Conservation (phyloP, 2,888 invertebrate species). For the Pinctada fucata region DNA sequence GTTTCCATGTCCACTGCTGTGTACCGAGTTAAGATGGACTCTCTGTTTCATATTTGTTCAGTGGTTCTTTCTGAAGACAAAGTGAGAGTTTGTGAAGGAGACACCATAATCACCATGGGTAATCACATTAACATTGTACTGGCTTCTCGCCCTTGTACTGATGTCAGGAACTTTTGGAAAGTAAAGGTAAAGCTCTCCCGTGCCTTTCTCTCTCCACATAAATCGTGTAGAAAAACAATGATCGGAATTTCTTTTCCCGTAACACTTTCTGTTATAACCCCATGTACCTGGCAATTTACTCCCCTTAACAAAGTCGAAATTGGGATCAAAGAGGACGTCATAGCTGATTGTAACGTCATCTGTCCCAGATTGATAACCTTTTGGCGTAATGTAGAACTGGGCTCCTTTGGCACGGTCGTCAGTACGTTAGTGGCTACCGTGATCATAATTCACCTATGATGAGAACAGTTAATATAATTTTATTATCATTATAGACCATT, state of each 20-base stretch:
- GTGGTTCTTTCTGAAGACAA: background rate
- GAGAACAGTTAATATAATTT: too few relatives aligned
- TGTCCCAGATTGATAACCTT: constrained; percentile 19
- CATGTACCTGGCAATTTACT: constrained; percentile 64
- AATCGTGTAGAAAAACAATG: constrained; percentile 62
- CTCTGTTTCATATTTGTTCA: constrained; percentile 59
- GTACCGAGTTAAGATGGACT: constrained; percentile 54
- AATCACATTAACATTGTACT: constrained; percentile 15
- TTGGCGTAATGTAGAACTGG: constrained; percentile 52
- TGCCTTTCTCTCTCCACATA: constrained; percentile 64
- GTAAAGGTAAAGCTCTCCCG: constrained; percentile 65
- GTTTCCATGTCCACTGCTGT: constrained; percentile 34
- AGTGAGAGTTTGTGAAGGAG: background rate
- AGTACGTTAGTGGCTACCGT: constrained; percentile 23
- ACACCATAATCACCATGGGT: constrained; percentile 20
- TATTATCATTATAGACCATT: too few relatives aligned
- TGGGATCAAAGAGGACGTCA: constrained; percentile 46
- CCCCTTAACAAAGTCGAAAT: constrained; percentile 45
- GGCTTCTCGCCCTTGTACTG: constrained; percentile 26
- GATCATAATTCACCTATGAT: constrained; percentile 17
- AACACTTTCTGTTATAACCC: constrained; percentile 54
- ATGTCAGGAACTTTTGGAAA: constrained; percentile 47
- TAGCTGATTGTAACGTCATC: constrained; percentile 44
- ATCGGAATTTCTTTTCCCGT: constrained; percentile 54
- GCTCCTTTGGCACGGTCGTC: constrained; percentile 44